Evolutionary conservation across 2,888 invertebrate species (phyloP).

Genomic region (Cabera pusaria): DNA sequence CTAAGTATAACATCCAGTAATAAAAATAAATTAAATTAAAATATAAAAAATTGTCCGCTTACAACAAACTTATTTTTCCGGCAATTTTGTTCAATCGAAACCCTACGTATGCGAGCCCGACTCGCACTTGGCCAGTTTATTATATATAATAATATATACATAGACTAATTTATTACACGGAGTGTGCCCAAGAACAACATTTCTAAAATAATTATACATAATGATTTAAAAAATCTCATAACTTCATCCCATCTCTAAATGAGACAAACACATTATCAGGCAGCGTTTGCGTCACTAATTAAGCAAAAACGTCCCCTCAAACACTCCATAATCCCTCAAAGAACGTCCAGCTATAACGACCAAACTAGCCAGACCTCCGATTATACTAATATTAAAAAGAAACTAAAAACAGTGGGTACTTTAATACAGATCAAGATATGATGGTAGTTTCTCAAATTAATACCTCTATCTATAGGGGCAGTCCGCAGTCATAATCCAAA

Average conservation of each 20-base stretch:
- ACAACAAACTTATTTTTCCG: too few species aligned
- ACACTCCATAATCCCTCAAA: conserved; percentile 75
- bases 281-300: conserved; percentile 67
- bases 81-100: too few species aligned
- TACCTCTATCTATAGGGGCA: conserved; percentile 72
- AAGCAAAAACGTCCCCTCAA: conserved; percentile 74
- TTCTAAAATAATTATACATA: too few species aligned
- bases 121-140: too few species aligned
- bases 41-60: too few species aligned
- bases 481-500: conserved; percentile 78
- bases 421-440: conserved; percentile 49
- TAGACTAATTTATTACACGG: too few species aligned
- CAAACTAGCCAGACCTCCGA: conserved; percentile 39
- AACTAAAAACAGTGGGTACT: conserved; percentile 15
- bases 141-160: too few species aligned
- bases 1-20: too few species aligned
- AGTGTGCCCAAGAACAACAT: too few species aligned
- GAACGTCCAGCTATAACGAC: conserved; percentile 70
- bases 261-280: conserved; percentile 39
- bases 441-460: conserved; percentile 73
- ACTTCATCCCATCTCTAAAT: conserved; percentile 14
- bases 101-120: too few species aligned
- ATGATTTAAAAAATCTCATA: too few species aligned
- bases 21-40: too few species aligned
- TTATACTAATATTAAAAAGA: conserved; percentile 17